phyloP scores from a whole-genome alignment of 2,797 vertebrate species.

The Rhodeus uyekii region DNA sequence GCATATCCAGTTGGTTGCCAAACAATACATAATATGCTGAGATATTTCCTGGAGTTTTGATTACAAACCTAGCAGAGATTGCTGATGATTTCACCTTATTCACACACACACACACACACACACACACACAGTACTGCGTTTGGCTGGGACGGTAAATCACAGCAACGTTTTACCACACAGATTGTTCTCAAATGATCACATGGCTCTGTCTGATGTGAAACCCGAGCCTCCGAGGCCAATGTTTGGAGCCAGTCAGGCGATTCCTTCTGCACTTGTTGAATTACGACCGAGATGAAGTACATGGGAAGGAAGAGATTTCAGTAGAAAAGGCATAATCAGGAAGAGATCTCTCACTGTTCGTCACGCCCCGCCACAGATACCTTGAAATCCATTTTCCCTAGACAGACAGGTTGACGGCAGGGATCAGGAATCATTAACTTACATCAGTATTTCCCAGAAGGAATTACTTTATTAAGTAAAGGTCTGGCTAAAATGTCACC shows the following conservation, averaged over 20 bases:
- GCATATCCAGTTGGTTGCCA: neutral
- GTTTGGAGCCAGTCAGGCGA: constrained; percentile 56
- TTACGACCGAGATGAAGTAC: neutral
- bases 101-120: constrained; percentile 18
- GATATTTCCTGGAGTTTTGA: neutral
- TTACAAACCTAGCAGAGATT: neutral
- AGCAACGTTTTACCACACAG: constrained; percentile 59
- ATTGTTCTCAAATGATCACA: constrained; percentile 69
- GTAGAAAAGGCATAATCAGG: constrained; percentile 19
- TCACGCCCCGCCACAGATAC: constrained; percentile 23
- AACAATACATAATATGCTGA: neutral
- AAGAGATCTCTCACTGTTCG: constrained; percentile 5
- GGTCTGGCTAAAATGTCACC: constrained; percentile 34
- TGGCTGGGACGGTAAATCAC: constrained; percentile 54
- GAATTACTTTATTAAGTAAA: constrained; percentile 21
- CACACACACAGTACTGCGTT: neutral
- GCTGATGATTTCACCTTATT: neutral
- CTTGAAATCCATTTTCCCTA: neutral
- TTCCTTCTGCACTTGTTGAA: constrained; percentile 36
- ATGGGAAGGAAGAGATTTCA: constrained; percentile 22
- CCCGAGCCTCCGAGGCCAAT: constrained; percentile 50
- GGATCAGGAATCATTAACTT: constrained; percentile 28
- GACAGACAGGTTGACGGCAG: neutral
- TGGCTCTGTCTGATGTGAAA: constrained; percentile 70
- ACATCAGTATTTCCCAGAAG: constrained; percentile 23